These are phyloP conservation scores for Micropoecilia bifurca DNA, from an alignment of 2,797 vertebrate species.

Conservation along the genomic window DNA sequence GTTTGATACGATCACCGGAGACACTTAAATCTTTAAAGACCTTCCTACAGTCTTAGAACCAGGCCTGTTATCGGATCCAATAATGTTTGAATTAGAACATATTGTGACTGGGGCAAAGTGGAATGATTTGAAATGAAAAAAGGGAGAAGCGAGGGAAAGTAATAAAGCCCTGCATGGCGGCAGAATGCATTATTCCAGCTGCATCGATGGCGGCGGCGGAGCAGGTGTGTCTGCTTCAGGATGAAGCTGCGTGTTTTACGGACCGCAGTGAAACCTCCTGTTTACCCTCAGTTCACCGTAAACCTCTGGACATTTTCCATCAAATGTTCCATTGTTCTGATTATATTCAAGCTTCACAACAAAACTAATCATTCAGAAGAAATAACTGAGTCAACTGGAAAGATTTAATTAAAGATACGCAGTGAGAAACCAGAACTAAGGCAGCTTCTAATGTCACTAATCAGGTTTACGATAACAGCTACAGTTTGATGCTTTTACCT, in stretches of 20 bases:
- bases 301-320: background rate
- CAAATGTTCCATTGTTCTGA: background rate
- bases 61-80: constrained; percentile 29
- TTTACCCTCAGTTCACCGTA: background rate
- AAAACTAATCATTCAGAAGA: constrained; percentile 8
- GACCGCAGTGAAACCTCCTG: background rate
- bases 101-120: constrained; percentile 29
- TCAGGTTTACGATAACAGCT: constrained; percentile 6
- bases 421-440: background rate
- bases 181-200: background rate
- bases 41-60: background rate
- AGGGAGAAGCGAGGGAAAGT: background rate
- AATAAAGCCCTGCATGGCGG: background rate
- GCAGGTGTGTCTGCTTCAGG: background rate
- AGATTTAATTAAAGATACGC: constrained; percentile 13
- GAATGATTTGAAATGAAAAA: constrained; percentile 37
- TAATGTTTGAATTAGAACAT: constrained; percentile 47
- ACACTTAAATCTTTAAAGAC: background rate
- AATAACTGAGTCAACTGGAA: background rate
- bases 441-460: background rate
- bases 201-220: background rate
- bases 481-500: background rate
- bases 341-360: background rate
- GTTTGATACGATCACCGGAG: constrained; percentile 48
- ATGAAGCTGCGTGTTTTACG: constrained; percentile 1